Evolutionary conservation across 2,113 vertebrate genomes (phyloP), one percentile per base, ranked within the genome.

Genomic region (Casuarius casuarius): DNA sequence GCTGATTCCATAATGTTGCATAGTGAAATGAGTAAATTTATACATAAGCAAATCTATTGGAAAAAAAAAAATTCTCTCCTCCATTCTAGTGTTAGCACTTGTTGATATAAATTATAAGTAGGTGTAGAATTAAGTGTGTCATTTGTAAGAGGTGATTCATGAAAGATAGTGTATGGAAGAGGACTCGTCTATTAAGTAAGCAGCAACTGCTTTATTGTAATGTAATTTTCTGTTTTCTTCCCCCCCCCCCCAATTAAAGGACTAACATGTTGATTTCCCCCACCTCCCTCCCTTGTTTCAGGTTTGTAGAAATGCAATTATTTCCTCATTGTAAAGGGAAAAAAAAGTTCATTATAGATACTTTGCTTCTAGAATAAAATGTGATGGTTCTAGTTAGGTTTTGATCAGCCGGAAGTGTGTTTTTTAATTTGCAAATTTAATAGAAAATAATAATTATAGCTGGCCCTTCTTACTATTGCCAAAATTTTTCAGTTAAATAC

Each of bases 31-130:
- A 58, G 17, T 58, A 15, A 63, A 67, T 28, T 40, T 51, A 12
- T 38, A 9, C 10, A 19, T 79, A 63, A 51, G 2, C 42, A 63
- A 54, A 59, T 51, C 1, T 51, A 9, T 92, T 94, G 52, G 6
- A 35, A 75, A 95, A 40, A 95, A 40, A 75, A 68, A 67, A 68
- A 61, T 67, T 22, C 48, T 89, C 29, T 52, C 12, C 31, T 35
- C 8, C 5, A 15, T 94, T 96, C 46, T 80, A 56, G 65, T 87
- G 54, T 91, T 96, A 90, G 46, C 80, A 92, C 95, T 95, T 86
- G 26, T 85, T 95, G n/a, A 35, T 83, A 65, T 7, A 91, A 85
- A 87, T 85, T 0, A 8, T 79, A 40, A 33, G 72, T 31, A 52
- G 71, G 16, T 66, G 59, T 66, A 63, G 63, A 92, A 90, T 10